Percentiles rank a stretch among this genome's conserved stretches.
These are phyloP conservation scores for Myrmophylax atrothorax DNA, from an alignment of 2,113 vertebrate species.

Conservation along the genomic window DNA sequence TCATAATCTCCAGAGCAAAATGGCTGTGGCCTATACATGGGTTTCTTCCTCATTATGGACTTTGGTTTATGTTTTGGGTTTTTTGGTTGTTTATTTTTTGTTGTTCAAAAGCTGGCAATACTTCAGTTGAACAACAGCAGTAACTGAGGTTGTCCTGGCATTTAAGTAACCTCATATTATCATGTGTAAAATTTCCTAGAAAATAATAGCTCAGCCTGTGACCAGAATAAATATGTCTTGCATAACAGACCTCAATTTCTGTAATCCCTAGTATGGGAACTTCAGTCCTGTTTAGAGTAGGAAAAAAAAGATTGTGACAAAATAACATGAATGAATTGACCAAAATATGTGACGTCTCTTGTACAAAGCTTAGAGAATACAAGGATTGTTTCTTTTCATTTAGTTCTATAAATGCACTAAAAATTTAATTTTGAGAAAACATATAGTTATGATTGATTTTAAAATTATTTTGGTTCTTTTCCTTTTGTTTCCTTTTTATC, in stretches of 20 bases:
- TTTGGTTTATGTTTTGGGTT: background rate
- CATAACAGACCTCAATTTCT: background rate
- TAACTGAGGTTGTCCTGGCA: background rate
- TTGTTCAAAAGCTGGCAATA: background rate
- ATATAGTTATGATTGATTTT: background rate
- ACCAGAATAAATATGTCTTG: background rate
- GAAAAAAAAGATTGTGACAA: background rate
- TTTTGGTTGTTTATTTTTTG: too few relatives aligned
- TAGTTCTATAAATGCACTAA: background rate
- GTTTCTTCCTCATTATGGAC: background rate
- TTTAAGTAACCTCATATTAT: background rate
- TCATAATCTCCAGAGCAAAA: background rate
- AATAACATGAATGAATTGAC: background rate
- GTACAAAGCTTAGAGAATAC: background rate
- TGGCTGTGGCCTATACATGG: background rate
- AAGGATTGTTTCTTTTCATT: background rate
- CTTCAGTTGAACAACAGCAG: background rate
- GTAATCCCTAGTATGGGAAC: background rate
- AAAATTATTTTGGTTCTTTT: background rate
- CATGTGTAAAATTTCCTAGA: background rate
- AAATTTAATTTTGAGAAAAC: background rate
- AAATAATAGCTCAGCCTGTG: background rate
- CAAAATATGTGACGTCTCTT: background rate
- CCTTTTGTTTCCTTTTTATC: accelerated
- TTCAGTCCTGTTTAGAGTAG: background rate